Conservation (phyloP, 2,888 invertebrate species). For the Trissolcus brochymenae region DNA sequence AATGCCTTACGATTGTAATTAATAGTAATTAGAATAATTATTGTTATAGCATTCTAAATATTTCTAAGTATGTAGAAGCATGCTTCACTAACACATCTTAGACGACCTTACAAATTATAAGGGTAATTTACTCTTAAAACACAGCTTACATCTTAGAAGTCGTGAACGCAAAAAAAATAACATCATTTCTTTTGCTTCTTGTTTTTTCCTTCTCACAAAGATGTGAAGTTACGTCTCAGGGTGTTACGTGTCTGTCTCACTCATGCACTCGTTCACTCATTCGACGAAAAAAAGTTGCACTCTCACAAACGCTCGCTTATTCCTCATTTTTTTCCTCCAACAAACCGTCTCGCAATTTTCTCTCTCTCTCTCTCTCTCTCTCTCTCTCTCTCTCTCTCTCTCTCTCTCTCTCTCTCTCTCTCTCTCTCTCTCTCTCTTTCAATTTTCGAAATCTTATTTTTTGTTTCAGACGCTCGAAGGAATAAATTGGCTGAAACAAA, state of each 20-base stretch:
- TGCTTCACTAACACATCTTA: slow-evolving; percentile 76
- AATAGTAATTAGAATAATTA: slow-evolving; percentile 75
- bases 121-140: slow-evolving; percentile 72
- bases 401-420: neutral
- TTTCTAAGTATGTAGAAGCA: slow-evolving; percentile 74
- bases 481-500: slow-evolving; percentile 45
- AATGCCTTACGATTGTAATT: slow-evolving; percentile 76
- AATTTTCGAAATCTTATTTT: slow-evolving; percentile 1
- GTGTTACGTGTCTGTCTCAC: slow-evolving; percentile 40
- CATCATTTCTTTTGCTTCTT: slow-evolving; percentile 64
- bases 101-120: slow-evolving; percentile 75
- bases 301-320: slow-evolving; percentile 17
- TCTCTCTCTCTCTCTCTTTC: neutral
- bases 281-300: slow-evolving; percentile 2
- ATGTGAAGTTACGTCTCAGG: slow-evolving; percentile 53
- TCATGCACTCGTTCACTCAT: slow-evolving; percentile 1
- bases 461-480: slow-evolving; percentile 54
- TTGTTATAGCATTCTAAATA: slow-evolving; percentile 76
- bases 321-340: slow-evolving; percentile 8
- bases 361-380: neutral
- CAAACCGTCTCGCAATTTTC: slow-evolving; percentile 21
- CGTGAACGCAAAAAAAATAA: slow-evolving; percentile 67
- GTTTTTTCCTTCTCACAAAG: slow-evolving; percentile 41
- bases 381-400: neutral
- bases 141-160: slow-evolving; percentile 66